Evolutionary conservation across 1,140 invertebrate genomes (phyloP).

Genomic region (Mizuhopecten yessoensis): DNA sequence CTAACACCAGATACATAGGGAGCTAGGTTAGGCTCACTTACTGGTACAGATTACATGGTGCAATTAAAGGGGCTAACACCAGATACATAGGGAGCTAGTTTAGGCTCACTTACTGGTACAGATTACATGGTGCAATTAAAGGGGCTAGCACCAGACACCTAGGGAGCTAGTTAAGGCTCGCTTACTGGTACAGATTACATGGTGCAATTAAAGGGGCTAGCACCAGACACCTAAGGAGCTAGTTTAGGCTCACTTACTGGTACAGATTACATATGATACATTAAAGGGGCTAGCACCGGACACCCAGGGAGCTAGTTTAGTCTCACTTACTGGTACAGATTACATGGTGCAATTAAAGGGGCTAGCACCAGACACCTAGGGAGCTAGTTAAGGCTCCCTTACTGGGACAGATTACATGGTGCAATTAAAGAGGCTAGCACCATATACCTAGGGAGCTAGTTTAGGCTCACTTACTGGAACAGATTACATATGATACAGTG

Average conservation of each 20-base stretch:
- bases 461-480: background rate
- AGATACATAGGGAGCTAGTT: background rate
- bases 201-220: background rate
- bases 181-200: no score
- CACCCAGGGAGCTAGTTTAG: background rate
- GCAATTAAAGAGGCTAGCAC: background rate
- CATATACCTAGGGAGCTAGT: background rate
- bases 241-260: background rate
- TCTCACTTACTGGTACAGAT: no score
- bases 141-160: background rate
- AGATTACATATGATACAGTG: no score
- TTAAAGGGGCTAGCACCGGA: background rate
- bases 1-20: background rate
- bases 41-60: no score
- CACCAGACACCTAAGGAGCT: background rate
- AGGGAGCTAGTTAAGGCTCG: background rate
- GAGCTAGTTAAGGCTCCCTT: background rate
- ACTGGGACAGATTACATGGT: no score
- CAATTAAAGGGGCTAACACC: background rate
- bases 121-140: background rate
- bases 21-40: background rate
- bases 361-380: background rate
- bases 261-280: no score
- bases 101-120: background rate
- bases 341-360: background rate